Percentiles rank a stretch among this genome's conserved stretches.
Evolutionary conservation across 1,140 invertebrate genomes (phyloP).

Genomic region (Aphidius gifuensis): DNA sequence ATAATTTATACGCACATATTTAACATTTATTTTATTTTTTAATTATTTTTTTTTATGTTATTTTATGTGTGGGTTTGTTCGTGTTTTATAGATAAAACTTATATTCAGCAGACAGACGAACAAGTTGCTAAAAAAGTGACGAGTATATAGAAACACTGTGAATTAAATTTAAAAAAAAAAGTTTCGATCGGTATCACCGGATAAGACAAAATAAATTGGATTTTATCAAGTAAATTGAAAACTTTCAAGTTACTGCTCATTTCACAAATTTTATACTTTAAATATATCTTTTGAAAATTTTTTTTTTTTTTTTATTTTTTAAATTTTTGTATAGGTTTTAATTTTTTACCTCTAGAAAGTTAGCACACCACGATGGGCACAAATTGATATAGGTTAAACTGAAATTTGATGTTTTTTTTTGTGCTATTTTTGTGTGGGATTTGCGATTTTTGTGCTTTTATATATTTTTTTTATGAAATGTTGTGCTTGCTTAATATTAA

Average conservation of each 20-base stretch:
- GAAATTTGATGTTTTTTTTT: too few species aligned
- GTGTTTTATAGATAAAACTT: not conserved
- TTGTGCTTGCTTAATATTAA: too few species aligned
- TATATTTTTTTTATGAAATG: too few species aligned
- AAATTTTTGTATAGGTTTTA: not conserved
- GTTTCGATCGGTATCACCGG: conserved; percentile 30
- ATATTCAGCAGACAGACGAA: not conserved
- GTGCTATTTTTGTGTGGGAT: too few species aligned
- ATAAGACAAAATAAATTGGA: conserved; percentile 23
- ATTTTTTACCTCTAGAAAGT: too few species aligned
- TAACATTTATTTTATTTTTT: not conserved
- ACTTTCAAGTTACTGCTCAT: conserved; percentile 23
- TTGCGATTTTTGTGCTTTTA: too few species aligned
- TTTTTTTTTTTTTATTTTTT: not conserved
- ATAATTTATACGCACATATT: too few species aligned
- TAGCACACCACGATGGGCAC: too few species aligned
- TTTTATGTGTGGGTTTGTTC: too few species aligned
- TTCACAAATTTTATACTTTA: not conserved
- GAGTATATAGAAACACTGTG: not conserved
- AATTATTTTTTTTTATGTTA: conserved; percentile 8
- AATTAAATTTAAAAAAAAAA: conserved; percentile 26
- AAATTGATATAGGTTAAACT: too few species aligned
- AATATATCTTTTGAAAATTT: not conserved
- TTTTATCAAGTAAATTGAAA: conserved; percentile 22
- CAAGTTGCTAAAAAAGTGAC: not conserved